Evolutionary conservation across 2,797 vertebrate genomes (phyloP).

Genomic region (Ctenopoma kingsleyae): DNA sequence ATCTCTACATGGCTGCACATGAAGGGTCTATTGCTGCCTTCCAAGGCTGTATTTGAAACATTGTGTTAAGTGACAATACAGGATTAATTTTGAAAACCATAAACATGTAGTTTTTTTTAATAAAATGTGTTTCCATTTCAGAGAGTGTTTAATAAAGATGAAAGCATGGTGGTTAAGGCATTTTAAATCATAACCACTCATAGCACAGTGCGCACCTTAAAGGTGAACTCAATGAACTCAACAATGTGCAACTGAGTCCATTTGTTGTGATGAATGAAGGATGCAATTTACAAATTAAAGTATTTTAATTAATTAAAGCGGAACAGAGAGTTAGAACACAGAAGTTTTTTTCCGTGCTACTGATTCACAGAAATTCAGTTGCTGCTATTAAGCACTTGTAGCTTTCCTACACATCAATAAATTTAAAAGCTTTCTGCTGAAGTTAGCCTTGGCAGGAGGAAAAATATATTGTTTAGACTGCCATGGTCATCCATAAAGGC

Average conservation of each 20-base stretch:
- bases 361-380: neutral
- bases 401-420: slow-evolving; percentile 43
- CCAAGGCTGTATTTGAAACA: neutral
- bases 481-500: neutral
- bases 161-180: neutral
- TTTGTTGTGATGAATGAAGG: neutral
- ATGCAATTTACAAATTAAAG: neutral
- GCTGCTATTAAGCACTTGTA: slow-evolving; percentile 22
- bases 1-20: neutral
- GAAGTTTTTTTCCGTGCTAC: neutral
- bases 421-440: slow-evolving; percentile 53
- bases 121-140: neutral
- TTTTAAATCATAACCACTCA: no score
- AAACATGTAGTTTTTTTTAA: neutral
- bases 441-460: slow-evolving; percentile 23
- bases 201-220: no score
- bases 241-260: no score
- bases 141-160: neutral
- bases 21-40: no score
- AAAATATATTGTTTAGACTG: neutral
- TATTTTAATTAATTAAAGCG: neutral
- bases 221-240: no score
- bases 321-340: neutral
- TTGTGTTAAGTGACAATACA: neutral
- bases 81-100: neutral